Base-by-base conservation (phyloP, 2,113 vertebrate genomes). In the Emydocephalus ijimae region DNA sequence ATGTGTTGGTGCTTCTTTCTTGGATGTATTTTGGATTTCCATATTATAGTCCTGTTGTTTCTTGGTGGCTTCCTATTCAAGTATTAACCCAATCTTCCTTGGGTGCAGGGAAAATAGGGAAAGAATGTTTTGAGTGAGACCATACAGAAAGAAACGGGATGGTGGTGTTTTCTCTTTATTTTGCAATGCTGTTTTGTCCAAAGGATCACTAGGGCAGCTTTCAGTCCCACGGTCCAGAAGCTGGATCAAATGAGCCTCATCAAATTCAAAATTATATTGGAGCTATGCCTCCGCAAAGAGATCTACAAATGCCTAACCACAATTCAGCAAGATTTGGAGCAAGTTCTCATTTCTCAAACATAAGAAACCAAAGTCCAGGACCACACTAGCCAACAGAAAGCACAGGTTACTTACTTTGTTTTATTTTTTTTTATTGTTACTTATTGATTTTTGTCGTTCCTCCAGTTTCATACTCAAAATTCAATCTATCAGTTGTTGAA, bases 271-370 rank as follows among this genome's bases (percentile, higher is more conserved):
- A 57, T 39, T 12, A 87, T 45, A 45, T 88, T 39, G 21, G 18
- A 15, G 6, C 18, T 85, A 45, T 21, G 26, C 21, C 61, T 56
- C 81, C 39, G 21, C 21, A 85, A 92, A 57, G 4, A 29, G 11
- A 4, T 69, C n/a, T 21, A 5, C 11, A 15, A 89, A 14, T 18
- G 2, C n/a, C 50, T 74, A 54, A 52, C 50, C 56, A 74, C 10
- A 64, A 4, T 64, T 69, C 91, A 96, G 45, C 50, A 91, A 21
- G 0, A 59, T 15, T 18, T 64, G 88, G 15, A 92, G 91, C 23
- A 93, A 91, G 61, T 94, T 26, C 95, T 94, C 9, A 52, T 54
- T 64, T 59, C 57, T 64, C 3, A 93, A 95, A 55, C 91, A 93
- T 26, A 29, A 52, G 56, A 94, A 91, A 87, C 39, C 12, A 69